Base-by-base conservation (phyloP, 2,888 invertebrate genomes). In the Anodontia alba region DNA sequence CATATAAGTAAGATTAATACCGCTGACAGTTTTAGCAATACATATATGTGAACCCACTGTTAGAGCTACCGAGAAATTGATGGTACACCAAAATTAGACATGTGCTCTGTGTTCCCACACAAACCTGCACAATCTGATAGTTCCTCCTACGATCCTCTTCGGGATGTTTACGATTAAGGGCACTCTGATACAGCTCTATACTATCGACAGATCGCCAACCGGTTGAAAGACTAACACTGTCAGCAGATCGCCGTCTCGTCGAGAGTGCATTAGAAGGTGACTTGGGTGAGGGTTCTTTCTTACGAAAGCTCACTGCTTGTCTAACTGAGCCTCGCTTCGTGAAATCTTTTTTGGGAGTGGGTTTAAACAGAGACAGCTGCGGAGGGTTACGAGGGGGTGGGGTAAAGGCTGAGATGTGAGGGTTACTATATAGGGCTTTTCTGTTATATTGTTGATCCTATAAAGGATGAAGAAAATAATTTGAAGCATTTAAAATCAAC, bases 351-450 rank as follows among this genome's bases (percentile, higher is more conserved):
- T 62, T 62, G 62, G 70, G 73, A 36, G 33, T 23, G 15, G 81
- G 81, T 36, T 77, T 73, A 62, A 70, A 86, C 31, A 86, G 79
- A 69, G 86, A 77, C 33, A 86, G 78, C 23, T 31, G 31, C 7
- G 62, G 62, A 8, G 81, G 81, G 67, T 89, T 88, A 38, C 88
- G 87, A 36, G 89, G 90, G 51, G 90, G 90, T 57, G 91, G 89
- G 46, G 91, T 90, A 75, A 90, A 90, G 43, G 91, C 90, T 15
- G 90, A 91, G 74, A 87, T 87, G 78, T 84, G 71, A 33, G 62
- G 62, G 62, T 62, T 62, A 23, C 17, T 62, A 17, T 62, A 62
- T 12, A 62, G 33, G 62, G 33, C 15, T 62, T 62, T 62, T 33
- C 33, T 62, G 62, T 3, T 33, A 29, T 62, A 62, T 20, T 12